phyloP scores from a whole-genome alignment of 2,888 invertebrate species.

The Lissonota sp. region DNA sequence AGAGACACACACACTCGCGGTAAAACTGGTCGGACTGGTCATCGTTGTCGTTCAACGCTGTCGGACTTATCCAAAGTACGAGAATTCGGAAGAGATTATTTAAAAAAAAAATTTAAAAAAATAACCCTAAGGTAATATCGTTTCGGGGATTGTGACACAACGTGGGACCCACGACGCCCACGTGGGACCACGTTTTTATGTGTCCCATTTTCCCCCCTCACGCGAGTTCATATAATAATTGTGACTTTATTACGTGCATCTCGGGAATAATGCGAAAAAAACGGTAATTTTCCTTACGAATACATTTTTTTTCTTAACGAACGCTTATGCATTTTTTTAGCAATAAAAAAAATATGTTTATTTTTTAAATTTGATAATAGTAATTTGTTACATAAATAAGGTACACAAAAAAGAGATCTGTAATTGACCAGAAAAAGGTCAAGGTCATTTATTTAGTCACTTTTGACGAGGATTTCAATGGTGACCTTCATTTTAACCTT shows the following conservation, averaged over 20 bases:
- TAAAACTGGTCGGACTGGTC: constrained; percentile 68
- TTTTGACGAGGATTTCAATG: no score
- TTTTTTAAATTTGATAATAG: no score
- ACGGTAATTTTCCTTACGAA: neutral
- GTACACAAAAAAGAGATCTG: no score
- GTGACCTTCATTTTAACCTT: no score
- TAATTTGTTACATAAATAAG: no score
- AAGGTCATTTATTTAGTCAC: no score
- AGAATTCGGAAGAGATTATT: constrained; percentile 66
- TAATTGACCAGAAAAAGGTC: no score
- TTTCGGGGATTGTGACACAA: constrained; percentile 62
- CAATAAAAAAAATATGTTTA: no score
- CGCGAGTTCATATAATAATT: constrained; percentile 55
- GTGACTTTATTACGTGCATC: constrained; percentile 34
- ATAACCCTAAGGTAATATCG: constrained; percentile 52
- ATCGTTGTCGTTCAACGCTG: constrained; percentile 69
- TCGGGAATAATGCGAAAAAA: neutral
- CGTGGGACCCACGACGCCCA: constrained; percentile 59
- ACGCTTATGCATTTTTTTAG: no score
- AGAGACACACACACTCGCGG: constrained; percentile 61
- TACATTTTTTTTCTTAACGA: neutral
- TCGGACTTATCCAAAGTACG: constrained; percentile 67
- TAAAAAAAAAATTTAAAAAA: neutral
- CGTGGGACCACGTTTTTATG: constrained; percentile 33
- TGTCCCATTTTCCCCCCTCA: neutral